Evolutionary conservation across 1,140 invertebrate genomes (phyloP).

Genomic region (Acarapis woodi): DNA sequence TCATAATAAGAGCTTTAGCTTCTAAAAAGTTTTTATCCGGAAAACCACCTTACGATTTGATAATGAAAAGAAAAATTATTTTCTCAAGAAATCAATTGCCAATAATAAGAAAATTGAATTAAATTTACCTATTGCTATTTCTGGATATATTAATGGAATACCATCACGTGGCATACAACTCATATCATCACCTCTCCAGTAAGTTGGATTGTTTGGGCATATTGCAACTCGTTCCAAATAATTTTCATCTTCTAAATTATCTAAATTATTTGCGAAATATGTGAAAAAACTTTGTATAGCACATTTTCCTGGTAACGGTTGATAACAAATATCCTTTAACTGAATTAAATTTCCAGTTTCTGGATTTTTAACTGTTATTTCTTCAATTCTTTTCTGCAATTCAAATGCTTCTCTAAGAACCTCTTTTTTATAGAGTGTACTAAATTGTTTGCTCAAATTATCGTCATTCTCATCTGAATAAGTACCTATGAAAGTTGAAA

Average conservation of each 20-base stretch:
- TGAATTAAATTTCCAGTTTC: slow-evolving; percentile 18
- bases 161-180: slow-evolving; percentile 53
- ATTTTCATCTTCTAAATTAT: slow-evolving; percentile 14
- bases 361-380: background rate
- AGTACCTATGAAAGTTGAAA: slow-evolving; percentile 5
- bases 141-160: slow-evolving; percentile 56
- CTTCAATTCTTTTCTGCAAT: slow-evolving; percentile 33
- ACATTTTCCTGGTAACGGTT: slow-evolving; percentile 42
- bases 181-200: background rate
- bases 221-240: slow-evolving; percentile 45
- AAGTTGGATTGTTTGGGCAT: slow-evolving; percentile 18
- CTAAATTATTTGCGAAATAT: slow-evolving; percentile 44
- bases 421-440: slow-evolving; percentile 50
- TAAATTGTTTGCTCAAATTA: slow-evolving; percentile 24
- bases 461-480: slow-evolving; percentile 11
- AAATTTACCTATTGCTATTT: slow-evolving; percentile 59
- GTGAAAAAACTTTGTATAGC: slow-evolving; percentile 66
- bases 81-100: too few species aligned
- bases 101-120: too few species aligned
- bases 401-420: slow-evolving; percentile 41
- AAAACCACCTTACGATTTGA: too few species aligned
- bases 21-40: slow-evolving; percentile 37
- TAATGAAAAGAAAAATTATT: too few species aligned
- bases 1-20: slow-evolving; percentile 57
- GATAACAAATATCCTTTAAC: slow-evolving; percentile 61